Evolutionary conservation across 2,888 invertebrate genomes (phyloP), one percentile per base, ranked within the genome.

Genomic region (Archaeoteleia sp.): DNA sequence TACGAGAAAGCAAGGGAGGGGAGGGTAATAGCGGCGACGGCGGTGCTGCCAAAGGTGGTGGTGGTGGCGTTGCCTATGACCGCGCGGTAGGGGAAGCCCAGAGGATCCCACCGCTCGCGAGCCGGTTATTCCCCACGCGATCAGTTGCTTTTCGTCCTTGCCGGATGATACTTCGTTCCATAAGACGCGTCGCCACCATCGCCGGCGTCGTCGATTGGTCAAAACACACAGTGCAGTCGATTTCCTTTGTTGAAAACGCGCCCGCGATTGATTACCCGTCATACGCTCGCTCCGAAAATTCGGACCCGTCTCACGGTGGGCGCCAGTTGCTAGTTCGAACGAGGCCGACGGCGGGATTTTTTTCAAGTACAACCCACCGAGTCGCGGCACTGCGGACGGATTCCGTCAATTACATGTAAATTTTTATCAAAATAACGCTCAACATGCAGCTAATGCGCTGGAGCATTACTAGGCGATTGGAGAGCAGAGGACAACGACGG

Each of bases 361-460:
- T n/a, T n/a, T n/a, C n/a, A n/a, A n/a, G n/a, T n/a, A n/a, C n/a
- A n/a, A n/a, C n/a, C n/a, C 20, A 20, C 20, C 20, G 5, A 20
- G 20, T 20, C n/a, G n/a, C n/a, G n/a, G n/a, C 20, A 20, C 20
- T 20, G 20, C 5, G 20, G 20, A 20, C 3, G 3, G 20, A 20
- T 20, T 20, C 20, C n/a, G n/a, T n/a, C n/a, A n/a, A n/a, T n/a
- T n/a, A n/a, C n/a, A n/a, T n/a, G n/a, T 10, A 40, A 53, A 23
- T 23, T 7, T 40, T 12, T 14, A 17, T 23, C 51, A 55, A 63
- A 53, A 66, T 53, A 37, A 30, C 58, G 5, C 13, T 25, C 40
- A 62, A 45, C 39, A 83, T 85, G 84, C 82, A 82, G 67, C 78
- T 82, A 15, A 79, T 82, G 81, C 76, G 82, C 74, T 85, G 84